Evolutionary conservation across 2,113 vertebrate genomes (phyloP).

Genomic region (Chlorodrepanis virens): DNA sequence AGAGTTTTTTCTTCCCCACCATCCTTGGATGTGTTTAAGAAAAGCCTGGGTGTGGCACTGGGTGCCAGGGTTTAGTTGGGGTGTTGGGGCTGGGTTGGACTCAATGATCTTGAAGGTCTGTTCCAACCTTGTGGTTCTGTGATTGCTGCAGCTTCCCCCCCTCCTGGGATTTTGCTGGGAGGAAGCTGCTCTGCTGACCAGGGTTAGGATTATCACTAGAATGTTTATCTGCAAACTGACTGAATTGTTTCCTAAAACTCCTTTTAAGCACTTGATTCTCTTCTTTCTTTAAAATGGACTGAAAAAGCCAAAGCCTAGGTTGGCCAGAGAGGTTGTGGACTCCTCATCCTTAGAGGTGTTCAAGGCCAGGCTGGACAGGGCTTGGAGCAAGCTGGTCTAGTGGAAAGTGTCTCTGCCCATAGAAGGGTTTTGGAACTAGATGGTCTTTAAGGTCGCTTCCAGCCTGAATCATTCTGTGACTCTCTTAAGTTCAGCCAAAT

Average conservation of each 20-base stretch:
- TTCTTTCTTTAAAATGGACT: neutral
- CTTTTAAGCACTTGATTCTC: neutral
- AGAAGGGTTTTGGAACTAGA: neutral
- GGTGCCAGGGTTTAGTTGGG: neutral
- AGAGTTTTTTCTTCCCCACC: neutral
- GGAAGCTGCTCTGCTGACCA: neutral
- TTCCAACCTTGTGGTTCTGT: neutral
- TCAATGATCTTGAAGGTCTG: neutral
- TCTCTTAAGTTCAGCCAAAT: neutral
- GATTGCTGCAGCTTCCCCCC: neutral
- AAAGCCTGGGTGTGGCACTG: neutral
- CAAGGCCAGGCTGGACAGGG: neutral
- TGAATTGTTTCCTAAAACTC: neutral
- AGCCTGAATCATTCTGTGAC: accelerated
- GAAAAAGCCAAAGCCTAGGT: neutral
- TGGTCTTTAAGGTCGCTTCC: neutral
- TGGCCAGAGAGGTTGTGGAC: neutral
- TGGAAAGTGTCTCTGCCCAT: neutral
- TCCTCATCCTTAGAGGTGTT: neutral
- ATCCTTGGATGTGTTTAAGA: neutral
- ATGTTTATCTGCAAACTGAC: neutral
- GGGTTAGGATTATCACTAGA: accelerated
- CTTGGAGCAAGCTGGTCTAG: neutral
- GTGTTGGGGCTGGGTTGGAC: neutral
- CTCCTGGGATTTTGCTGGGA: neutral